Conservation (phyloP, 2,888 invertebrate genomes). For the Ligdia adustata region DNA sequence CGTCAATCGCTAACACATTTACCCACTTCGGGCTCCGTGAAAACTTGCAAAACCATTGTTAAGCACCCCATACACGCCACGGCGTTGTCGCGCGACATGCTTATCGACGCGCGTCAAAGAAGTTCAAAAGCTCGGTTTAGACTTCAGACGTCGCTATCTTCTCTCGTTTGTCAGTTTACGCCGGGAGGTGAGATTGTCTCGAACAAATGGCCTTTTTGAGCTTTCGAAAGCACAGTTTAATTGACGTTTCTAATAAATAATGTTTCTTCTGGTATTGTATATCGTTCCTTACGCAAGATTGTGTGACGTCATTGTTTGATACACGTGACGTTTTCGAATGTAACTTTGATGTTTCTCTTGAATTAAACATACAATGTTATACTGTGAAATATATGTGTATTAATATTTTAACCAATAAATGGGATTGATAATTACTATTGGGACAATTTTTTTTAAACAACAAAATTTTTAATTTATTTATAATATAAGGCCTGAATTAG, state of each 20-base stretch:
- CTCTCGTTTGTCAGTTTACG: slow-evolving; percentile 78
- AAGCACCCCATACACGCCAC: slow-evolving; percentile 53
- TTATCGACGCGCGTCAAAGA: slow-evolving; percentile 81
- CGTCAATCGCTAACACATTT: slow-evolving; percentile 80
- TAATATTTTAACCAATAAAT: too few species aligned
- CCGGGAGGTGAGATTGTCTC: slow-evolving; percentile 72
- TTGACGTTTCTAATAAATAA: slow-evolving; percentile 39
- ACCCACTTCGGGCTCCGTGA: slow-evolving; percentile 77
- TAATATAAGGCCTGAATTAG: too few species aligned
- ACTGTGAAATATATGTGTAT: too few species aligned
- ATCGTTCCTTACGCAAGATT: slow-evolving; percentile 8
- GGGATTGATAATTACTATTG: too few species aligned
- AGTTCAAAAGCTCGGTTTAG: slow-evolving; percentile 80
- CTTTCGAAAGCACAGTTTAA: slow-evolving; percentile 51
- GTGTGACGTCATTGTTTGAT: slow-evolving; percentile 18
- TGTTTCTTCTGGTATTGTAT: slow-evolving; percentile 31
- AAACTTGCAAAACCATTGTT: slow-evolving; percentile 80
- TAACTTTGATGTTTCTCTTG: slow-evolving; percentile 20
- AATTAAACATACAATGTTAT: too few species aligned
- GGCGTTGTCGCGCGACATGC: slow-evolving; percentile 53
- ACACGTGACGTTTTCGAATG: slow-evolving; percentile 13
- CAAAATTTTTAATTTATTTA: too few species aligned
- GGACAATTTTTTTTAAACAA: too few species aligned
- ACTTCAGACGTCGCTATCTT: slow-evolving; percentile 61
- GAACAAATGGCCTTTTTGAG: slow-evolving; percentile 73